Percentiles rank a stretch among this genome's conserved stretches.
Conservation (phyloP, 1,140 invertebrate species). For the Zaprionus nigranus region DNA sequence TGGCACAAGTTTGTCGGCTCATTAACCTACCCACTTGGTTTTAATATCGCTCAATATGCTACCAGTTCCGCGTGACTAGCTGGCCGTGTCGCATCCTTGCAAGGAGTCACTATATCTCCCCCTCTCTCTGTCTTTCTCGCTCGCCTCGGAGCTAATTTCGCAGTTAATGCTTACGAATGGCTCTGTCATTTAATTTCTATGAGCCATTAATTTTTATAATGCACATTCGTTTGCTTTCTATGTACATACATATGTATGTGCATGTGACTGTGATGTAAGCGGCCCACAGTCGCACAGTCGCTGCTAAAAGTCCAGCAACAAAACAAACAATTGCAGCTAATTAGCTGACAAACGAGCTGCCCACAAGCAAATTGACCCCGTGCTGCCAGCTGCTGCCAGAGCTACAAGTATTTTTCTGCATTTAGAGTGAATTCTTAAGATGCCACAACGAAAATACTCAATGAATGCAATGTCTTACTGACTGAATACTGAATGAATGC, state of each 20-base stretch:
- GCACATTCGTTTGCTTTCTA: constrained; percentile 47
- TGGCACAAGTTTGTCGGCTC: constrained; percentile 36
- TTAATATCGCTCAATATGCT: constrained; percentile 33
- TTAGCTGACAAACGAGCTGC: constrained; percentile 41
- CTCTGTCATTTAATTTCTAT: constrained; percentile 75
- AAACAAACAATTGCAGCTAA: constrained; percentile 56
- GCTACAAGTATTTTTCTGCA: background rate
- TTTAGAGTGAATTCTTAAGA: background rate
- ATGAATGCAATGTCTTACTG: background rate
- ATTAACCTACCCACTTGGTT: constrained; percentile 35
- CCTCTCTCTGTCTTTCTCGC: background rate
- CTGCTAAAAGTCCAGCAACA: constrained; percentile 32
- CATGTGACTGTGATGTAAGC: constrained; percentile 44
- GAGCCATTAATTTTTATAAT: constrained; percentile 78
- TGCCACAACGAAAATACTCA: background rate
- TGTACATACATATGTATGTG: constrained; percentile 12
- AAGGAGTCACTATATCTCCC: background rate
- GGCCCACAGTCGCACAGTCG: constrained; percentile 53
- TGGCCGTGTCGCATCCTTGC: background rate
- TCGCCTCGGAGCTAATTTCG: constrained; percentile 58
- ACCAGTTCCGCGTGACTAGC: constrained; percentile 14
- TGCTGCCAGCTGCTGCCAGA: background rate
- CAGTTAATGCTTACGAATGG: constrained; percentile 73
- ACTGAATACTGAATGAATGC: no score
- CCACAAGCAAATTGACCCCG: constrained; percentile 17